Percentiles rank a stretch among this genome's conserved stretches.
These are phyloP conservation scores for Limanda limanda DNA, from an alignment of 2,113 vertebrate species.

Conservation along the genomic window DNA sequence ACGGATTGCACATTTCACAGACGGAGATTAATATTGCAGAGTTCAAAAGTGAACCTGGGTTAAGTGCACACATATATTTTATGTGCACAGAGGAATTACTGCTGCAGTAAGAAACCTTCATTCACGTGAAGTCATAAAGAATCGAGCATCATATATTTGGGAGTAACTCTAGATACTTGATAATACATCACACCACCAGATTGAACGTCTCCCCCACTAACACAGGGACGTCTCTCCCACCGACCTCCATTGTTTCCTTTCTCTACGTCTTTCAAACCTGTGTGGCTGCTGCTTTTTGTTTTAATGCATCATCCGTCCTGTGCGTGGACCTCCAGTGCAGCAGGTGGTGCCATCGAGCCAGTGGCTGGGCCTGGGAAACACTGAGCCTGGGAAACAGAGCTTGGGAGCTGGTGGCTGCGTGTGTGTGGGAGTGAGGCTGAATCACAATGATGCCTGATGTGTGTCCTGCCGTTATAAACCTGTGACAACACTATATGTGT, in stretches of 20 bases:
- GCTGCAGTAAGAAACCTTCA: too few species aligned
- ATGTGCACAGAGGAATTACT: too few species aligned
- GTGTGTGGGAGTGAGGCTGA: background rate
- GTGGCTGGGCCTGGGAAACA: constrained; percentile 10
- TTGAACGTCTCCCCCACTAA: background rate
- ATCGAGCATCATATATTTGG: too few species aligned
- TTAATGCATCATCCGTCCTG: constrained; percentile 4
- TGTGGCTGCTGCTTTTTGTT: background rate
- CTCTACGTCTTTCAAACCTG: background rate
- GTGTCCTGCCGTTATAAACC: background rate
- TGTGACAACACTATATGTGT: background rate
- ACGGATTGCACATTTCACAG: too few species aligned
- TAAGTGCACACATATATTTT: too few species aligned
- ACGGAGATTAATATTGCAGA: too few species aligned
- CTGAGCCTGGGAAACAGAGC: constrained; percentile 9
- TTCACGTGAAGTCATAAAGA: too few species aligned
- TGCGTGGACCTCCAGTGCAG: constrained; percentile 38
- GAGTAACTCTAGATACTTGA: too few species aligned
- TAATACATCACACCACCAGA: background rate
- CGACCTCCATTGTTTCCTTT: background rate
- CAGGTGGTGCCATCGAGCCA: constrained; percentile 46
- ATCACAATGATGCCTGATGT: background rate
- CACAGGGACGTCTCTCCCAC: too few species aligned
- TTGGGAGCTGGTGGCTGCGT: background rate
- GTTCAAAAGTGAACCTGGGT: too few species aligned